Conservation (phyloP, 1,140 invertebrate species). For the Tyrophagus putrescentiae region DNA sequence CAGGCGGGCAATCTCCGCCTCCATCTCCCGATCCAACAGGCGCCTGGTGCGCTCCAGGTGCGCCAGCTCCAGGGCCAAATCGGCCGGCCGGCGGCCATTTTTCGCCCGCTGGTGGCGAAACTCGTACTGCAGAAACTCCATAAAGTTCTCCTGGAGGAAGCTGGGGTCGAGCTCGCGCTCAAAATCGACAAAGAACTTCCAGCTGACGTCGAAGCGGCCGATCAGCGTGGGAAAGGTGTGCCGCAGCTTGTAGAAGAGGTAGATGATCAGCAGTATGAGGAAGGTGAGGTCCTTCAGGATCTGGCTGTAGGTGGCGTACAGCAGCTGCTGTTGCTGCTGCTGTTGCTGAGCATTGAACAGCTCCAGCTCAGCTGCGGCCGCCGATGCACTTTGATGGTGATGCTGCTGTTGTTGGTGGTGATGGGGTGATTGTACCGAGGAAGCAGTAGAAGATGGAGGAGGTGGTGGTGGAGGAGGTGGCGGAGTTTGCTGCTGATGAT, state of each 20-base stretch:
- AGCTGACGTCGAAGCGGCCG: neutral
- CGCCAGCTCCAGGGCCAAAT: neutral
- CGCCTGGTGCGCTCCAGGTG: neutral
- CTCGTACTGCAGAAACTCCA: constrained; percentile 12
- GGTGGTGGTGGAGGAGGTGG: too few species aligned
- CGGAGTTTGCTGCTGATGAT: too few species aligned
- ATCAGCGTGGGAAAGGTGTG: neutral
- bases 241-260: constrained; percentile 9
- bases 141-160: neutral
- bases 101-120: neutral
- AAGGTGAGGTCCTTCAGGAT: constrained; percentile 2
- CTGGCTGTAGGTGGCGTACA: neutral
- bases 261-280: neutral
- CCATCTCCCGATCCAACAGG: neutral
- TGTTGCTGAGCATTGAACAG: too few species aligned
- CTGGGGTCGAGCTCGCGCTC: neutral
- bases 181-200: constrained; percentile 8
- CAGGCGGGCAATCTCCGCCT: neutral
- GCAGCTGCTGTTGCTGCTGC: neutral
- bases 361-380: too few species aligned
- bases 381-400: too few species aligned
- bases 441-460: too few species aligned
- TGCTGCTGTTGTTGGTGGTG: too few species aligned
- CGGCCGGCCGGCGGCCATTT: neutral
- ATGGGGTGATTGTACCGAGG: too few species aligned